Evolutionary conservation across 2,113 vertebrate genomes (phyloP), one percentile per base, ranked within the genome.

Genomic region (Pao palembangensis): DNA sequence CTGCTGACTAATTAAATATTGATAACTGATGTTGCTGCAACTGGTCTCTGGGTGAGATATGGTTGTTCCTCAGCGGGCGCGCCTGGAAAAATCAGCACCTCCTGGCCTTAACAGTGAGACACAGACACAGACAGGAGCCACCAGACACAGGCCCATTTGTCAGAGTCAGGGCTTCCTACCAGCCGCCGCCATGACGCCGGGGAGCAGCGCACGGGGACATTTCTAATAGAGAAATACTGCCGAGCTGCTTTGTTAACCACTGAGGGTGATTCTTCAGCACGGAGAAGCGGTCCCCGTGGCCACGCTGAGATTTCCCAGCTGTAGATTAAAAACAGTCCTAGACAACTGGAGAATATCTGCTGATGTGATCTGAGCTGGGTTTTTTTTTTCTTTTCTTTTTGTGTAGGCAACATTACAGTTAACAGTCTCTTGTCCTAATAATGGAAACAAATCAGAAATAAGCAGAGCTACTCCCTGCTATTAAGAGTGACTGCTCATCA

Each of bases 141-240:
- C 6, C 44, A 47, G 15, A 47, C 44, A 7, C 57, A 38, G 34
- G 79, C 52, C 61, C 73, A 80, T 87, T 81, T 67, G 34, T 88
- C 79, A 78, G 20, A 15, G 72, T 85, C 77, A 69, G 64, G 20
- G 43, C 52, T 58, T 59, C 71, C 58, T 61, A 54, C 63, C 52
- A 12, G 0, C 72, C 52, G 78, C 83, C 85, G 80, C 73, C 44
- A 51, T 79, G 85, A 80, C 82, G 70, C 84, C 76, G 18, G 74
- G 73, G 71, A 82, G 75, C 71, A 51, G 63, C 64, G 61, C 13
- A 61, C 11, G 23, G 64, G 44, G 68, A 79, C 71, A 42, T 78
- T 73, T 71, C 64, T 59, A 63, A 23, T 59, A 17, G 47, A 75
- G 75, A 83, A 52, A 80, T 74, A 82, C 61, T 58, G 48, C 75